Conservation (phyloP, 2,888 invertebrate species). For the Timandra comae region DNA sequence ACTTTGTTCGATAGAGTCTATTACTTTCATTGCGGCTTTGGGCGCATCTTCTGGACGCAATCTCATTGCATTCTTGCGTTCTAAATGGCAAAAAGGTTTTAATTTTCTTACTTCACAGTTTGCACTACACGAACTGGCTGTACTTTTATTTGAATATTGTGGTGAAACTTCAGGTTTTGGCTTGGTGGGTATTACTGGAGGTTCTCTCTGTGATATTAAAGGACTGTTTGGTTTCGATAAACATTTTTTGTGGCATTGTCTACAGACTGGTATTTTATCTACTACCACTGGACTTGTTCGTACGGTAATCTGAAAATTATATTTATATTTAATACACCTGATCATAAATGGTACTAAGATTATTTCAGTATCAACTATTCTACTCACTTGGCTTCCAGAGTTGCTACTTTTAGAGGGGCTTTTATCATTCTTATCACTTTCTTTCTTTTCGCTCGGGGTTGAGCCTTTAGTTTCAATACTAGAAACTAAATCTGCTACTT, state of each 20-base stretch:
- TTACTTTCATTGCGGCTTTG: constrained; percentile 63
- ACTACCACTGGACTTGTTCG: constrained; percentile 84
- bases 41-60: constrained; percentile 69
- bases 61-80: constrained; percentile 69
- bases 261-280: constrained; percentile 84
- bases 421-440: constrained; percentile 79
- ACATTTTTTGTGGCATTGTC: constrained; percentile 87
- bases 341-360: no score
- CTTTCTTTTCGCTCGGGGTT: constrained; percentile 62
- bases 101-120: constrained; percentile 59
- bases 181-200: constrained; percentile 43
- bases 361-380: no score
- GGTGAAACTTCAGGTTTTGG: constrained; percentile 57
- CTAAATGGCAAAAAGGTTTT: constrained; percentile 55
- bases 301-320: constrained; percentile 81
- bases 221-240: constrained; percentile 76
- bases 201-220: constrained; percentile 64
- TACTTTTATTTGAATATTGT: constrained; percentile 61
- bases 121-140: constrained; percentile 58
- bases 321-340: constrained; percentile 5
- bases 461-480: constrained; percentile 47
- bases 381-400: constrained; percentile 85
- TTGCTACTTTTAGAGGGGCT: constrained; percentile 86
- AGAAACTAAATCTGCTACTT: constrained; percentile 59
- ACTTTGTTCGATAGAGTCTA: constrained; percentile 70